Evolutionary conservation across 2,113 vertebrate species (phyloP), one percentile per base, ranked within the genome.

Genomic region (Corythornis madagascariensis): DNA sequence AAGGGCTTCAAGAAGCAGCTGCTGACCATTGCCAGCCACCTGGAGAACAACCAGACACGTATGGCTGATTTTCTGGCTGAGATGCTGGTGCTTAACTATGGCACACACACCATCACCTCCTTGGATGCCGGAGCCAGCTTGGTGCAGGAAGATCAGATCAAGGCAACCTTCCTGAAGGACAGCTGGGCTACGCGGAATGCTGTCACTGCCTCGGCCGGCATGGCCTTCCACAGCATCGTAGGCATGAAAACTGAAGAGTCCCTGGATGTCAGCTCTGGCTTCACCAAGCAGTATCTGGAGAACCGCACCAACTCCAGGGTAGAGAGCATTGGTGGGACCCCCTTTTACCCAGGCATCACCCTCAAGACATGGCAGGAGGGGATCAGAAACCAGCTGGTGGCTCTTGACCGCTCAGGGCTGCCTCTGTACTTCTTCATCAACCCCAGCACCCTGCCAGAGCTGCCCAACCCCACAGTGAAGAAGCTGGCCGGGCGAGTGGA

Each of bases 301-400:
- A 99, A 99, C 90, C 97, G 98, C 76, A 98, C 97, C 69, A 98
- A 97, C 93, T 99, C 98, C 24, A 92, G 98, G 43, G 97, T 98
- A 13, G 97, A 98, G 83, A 99, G 98, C 93, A 90, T 99, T 0
- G 99, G 99, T 0, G 98, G 98, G 10, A 28, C 59, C 21, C 97
- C 98, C 2, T 99, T 99, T 75, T 99, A 99, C 90, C 99, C 98
- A 2, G 99, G 99, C 11, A 98, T 99, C 94, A 99, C 98, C 52
- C 97, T 99, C 72, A 97, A 98, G 97, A 96, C 92, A 56, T 99
- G 99, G 99, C 99, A 99, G 90, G 98, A 99, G 83, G 97, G 93
- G 42, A 98, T 97, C 48, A 73, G 59, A 43, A 99, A 99, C 96
- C 98, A 99, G 92, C 96, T 99, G 88, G 98, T 99, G 87, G 98